Evolutionary conservation across 1,140 invertebrate species (phyloP), one percentile per base, ranked within the genome.

Genomic region (Lasioglossum baleicum): DNA sequence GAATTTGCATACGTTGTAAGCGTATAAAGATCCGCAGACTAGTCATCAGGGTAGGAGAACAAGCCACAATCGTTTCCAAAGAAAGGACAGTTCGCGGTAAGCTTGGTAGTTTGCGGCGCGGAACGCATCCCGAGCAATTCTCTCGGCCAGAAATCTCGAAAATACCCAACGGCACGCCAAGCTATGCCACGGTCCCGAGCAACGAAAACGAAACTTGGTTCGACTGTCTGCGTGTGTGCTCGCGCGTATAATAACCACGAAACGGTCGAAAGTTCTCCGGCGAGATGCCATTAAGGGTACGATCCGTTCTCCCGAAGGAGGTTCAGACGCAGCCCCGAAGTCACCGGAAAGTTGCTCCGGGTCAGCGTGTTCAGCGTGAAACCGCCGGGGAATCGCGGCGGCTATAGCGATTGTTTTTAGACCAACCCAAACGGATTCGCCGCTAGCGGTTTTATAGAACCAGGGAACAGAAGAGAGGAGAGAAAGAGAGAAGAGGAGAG

Each of bases 371-470:
- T 58, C 56, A n/a, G 20, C 56, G 56, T 8, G 56, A 58, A 58
- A 58, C 56, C 56, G 56, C 56, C 20, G 20, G 56, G 56, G 56
- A 58, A 58, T 58, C 20, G 56, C 20, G 56, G 11, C 13, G 8
- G 51, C 56, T 58, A n/a, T n/a, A 58, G 56, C 56, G 56, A 58
- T 58, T 58, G 56, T 58, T 58, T 58, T 58, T 58, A 58, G n/a
- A 58, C 17, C 56, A 7, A 7, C 56, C 56, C 7, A 6, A 58
- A 58, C 56, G n/a, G 56, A 58, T 58, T n/a, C 56, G 17, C 56
- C 56, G 56, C 56, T 58, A n/a, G 56, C 56, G 56, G 56, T 58
- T 58, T 58, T n/a, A 58, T n/a, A n/a, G 20, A 58, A 7, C 56
- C 6, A n/a, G 56, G 7, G 53, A 44, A 53, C 13, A 20, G 56